Evolutionary conservation across 2,113 vertebrate genomes (phyloP).

Genomic region (Xenopus laevis): DNA sequence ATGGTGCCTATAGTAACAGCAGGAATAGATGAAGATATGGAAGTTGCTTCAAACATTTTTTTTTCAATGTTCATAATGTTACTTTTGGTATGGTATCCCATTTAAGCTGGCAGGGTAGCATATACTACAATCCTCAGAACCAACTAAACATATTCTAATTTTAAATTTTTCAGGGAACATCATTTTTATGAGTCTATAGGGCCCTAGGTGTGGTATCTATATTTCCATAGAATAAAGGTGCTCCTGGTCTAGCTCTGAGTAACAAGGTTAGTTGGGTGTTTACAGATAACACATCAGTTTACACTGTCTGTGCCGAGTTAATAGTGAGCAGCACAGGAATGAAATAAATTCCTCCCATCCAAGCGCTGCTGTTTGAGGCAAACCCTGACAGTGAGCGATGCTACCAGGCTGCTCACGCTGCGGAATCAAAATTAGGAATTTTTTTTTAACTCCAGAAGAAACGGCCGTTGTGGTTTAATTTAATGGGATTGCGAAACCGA

Average conservation of each 20-base stretch:
- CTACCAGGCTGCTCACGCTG: not conserved
- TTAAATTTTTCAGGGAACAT: no score
- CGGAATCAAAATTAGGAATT: not conserved
- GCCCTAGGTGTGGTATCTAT: not conserved
- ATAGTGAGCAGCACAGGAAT: constrained; percentile 8
- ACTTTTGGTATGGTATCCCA: no score
- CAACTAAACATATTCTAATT: no score
- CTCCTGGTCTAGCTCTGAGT: not conserved
- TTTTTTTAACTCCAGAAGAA: not conserved
- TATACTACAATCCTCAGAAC: no score
- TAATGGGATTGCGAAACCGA: no score
- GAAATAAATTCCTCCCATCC: constrained; percentile 8
- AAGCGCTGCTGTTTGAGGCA: not conserved
- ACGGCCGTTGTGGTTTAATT: no score
- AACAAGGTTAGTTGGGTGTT: constrained; percentile 13
- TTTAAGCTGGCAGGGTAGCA: no score
- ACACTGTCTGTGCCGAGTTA: not conserved
- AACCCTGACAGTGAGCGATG: not conserved
- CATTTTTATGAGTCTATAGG: not conserved
- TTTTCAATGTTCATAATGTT: no score
- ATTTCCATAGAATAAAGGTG: constrained; percentile 15
- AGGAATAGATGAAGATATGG: no score
- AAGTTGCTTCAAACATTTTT: no score
- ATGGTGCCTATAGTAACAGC: no score
- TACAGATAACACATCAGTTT: constrained; percentile 14